Evolutionary conservation across 2,797 vertebrate genomes (phyloP), one percentile per base, ranked within the genome.

Genomic region (Catharus ustulatus): DNA sequence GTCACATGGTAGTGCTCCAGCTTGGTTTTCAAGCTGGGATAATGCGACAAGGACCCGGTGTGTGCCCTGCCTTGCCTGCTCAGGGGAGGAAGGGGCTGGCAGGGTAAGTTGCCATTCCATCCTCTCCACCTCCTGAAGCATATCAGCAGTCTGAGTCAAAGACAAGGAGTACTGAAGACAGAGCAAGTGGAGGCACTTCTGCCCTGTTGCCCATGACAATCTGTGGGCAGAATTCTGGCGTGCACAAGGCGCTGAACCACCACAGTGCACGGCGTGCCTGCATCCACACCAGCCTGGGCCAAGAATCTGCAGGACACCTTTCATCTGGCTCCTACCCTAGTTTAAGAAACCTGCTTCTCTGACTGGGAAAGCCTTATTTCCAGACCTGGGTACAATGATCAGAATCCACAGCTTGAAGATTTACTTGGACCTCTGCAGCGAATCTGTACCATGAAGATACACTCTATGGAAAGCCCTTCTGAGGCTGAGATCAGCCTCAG

Each of bases 211-310:
- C 29, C 0, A 0, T 23, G 45, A 15, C 15, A 40, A 19, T 38
- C 8, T 64, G 13, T 7, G 30, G 57, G 49, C 18, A 36, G 61
- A 27, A 52, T 34, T 49, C 9, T 59, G n/a, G 30, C 2, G 1
- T 7, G 21, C 9, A 5, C 0, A 0, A 20, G 10, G 17, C 12
- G 14, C 43, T 16, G 18, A 88, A 43, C 29, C 45, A 48, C 16
- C 23, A 11, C 23, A 1, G 2, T 4, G 27, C 36, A 3, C 48
- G 13, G 10, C 1, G 5, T 64, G n/a, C 14, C 68, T 40, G 7
- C 55, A 24, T 5, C 34, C 40, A 13, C 4, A 6, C 6, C 34
- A 80, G 12, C 16, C 26, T 29, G 36, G 7, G 34, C 27, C 72
- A 76, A 57, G 42, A 46, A 69, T 27, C 43, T 77, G 20, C 51